Evolutionary conservation across 2,888 invertebrate species (phyloP).

Genomic region (Xestia sexstrigata): DNA sequence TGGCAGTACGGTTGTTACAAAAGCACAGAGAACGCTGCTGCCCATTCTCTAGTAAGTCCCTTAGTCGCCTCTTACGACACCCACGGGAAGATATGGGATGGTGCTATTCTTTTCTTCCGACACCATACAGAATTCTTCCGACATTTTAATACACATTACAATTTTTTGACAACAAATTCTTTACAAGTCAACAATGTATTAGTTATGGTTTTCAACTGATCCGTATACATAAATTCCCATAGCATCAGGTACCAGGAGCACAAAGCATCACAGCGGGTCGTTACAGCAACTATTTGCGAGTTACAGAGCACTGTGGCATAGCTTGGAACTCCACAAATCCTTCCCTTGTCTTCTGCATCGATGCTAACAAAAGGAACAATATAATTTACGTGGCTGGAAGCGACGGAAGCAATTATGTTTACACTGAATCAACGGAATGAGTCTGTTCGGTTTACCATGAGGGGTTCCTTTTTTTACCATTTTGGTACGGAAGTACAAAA

Average conservation of each 20-base stretch:
- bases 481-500: neutral
- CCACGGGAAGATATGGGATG: no score
- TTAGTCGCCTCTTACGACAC: no score
- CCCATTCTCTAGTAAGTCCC: no score
- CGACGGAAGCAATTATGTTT: conserved; percentile 51
- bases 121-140: no score
- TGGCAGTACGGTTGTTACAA: no score
- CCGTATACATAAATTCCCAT: conserved; percentile 8
- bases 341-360: conserved; percentile 76
- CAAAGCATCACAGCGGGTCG: conserved; percentile 37
- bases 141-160: no score
- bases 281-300: conserved; percentile 65
- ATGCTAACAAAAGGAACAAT: conserved; percentile 72
- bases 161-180: no score
- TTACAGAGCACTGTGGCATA: conserved; percentile 41
- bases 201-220: no score
- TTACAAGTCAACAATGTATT: no score
- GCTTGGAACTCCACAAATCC: conserved; percentile 78
- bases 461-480: neutral
- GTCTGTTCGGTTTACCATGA: neutral
- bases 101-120: no score
- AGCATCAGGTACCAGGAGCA: conserved; percentile 41
- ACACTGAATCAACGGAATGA: conserved; percentile 18
- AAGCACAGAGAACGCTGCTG: no score
- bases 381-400: conserved; percentile 62